Base-by-base conservation (phyloP, 2,113 vertebrate genomes). In the Amphiprion percula region DNA sequence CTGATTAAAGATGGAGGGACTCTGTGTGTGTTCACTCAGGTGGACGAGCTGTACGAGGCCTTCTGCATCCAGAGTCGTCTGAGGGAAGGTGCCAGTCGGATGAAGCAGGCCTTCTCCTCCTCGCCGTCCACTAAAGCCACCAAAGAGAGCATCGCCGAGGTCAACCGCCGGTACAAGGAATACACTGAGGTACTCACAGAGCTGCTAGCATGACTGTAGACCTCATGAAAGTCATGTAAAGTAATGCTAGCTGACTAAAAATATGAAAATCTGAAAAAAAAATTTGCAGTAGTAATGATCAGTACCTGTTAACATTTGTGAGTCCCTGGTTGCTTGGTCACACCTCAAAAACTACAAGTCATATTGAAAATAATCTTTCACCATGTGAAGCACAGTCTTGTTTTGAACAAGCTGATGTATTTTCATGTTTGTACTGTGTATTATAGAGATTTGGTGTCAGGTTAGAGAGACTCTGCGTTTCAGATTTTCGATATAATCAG, bases 31-130 rank as follows among this genome's bases (percentile, higher is more conserved):
- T 59, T 7, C 16, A 3, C 12, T 33, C 92, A 99, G 98, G 96
- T 99, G 73, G 98, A 99, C 24, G 98, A 99, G 87, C 94, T 99
- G 83, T 99, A 97, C 0, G 98, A 99, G 92, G 97, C 96, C 0
- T 99, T 99, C 65, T 99, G 97, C 82, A 99, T 99, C 92, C 98
- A 99, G 91, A 95, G 96, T 54, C 95, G 97, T 14, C 96, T 99
- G 82, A 96, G 97, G 47, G 98, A 99, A 0, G 98, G 98, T 0
- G 98, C 98, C 87, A 96, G 92, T 88, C 97, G 97, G 86, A 99
- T 99, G 98, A 99, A 98, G 86, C 97, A 97, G 91, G 98, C 98
- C 44, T 99, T 99, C 82, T 96, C 95, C 1, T 87, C 93, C n/a
- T 99, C 98, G 5, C 98, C 98, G 19, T 96, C 96, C 80, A 98